Base-by-base conservation (phyloP, 1,140 invertebrate genomes). In the Psix sp. region DNA sequence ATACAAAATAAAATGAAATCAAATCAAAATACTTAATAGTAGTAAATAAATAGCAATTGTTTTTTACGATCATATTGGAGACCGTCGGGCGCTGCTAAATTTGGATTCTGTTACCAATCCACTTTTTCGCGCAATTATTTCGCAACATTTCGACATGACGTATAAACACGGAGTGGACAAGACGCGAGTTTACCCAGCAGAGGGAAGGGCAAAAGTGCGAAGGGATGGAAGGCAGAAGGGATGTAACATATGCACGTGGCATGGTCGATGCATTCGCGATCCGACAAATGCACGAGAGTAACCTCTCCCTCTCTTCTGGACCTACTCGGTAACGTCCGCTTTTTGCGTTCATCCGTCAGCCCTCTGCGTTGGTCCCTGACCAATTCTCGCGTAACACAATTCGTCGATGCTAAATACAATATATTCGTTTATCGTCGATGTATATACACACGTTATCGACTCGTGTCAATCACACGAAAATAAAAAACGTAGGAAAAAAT, bases 241-340 rank as follows among this genome's bases (percentile, higher is more conserved):
- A 79, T 82, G 82, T 85, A 85, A 86, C 84, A 86, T 81, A 82
- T 86, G 85, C 84, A 83, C 78, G 74, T 83, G 84, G 82, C 84
- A 84, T 77, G 82, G 82, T 80, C 85, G 80, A 79, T 83, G 84
- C 80, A 83, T 83, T 74, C 79, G 77, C 74, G 76, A 80, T 76
- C 81, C 79, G 80, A 82, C 79, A 80, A 82, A 82, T 78, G 77
- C 79, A 84, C 62, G 77, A 80, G 78, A 72, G 46, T 43, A 66
- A 48, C 21, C 45, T 49, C 45, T 16, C 35, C 38, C 31, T 24
- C 15, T 36, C 38, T 33, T 18, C 20, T 43, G 36, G 52, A 56
- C 38, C 10, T 15, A 18, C 36, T 24, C 31, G 24, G 13, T 43
- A 26, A 18, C 49, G 10, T 36, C 3, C 24, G 42, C 43, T 67